Conservation (phyloP, 2,888 invertebrate genomes). For the Netelia virgata region DNA sequence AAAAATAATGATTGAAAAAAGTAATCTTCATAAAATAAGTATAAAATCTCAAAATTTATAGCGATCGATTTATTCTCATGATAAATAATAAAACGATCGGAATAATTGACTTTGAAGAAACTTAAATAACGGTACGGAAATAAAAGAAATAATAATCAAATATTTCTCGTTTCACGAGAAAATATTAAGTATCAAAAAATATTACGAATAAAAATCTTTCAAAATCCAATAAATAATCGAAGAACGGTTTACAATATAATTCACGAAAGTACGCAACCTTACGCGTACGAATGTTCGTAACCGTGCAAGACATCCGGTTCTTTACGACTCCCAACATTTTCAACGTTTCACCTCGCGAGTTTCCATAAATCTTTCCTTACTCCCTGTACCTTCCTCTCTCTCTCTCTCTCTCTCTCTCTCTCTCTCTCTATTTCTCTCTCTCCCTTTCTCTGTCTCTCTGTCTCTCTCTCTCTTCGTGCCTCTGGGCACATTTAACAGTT, state of each 20-base stretch:
- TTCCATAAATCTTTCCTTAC: conserved; percentile 61
- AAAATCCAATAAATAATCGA: too few species aligned
- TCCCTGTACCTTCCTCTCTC: conserved; percentile 3
- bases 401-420: conserved; percentile 11
- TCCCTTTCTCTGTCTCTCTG: conserved; percentile 4
- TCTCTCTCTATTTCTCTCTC: conserved; percentile 3
- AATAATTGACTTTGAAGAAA: background rate
- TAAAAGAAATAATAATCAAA: too few species aligned
- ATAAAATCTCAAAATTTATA: background rate
- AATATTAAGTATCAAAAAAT: too few species aligned
- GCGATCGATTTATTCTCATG: background rate
- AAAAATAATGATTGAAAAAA: background rate
- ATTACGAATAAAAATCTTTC: too few species aligned
- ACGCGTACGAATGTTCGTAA: background rate
- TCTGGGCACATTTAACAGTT: conserved; percentile 2
- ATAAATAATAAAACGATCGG: background rate
- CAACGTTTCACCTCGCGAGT: conserved; percentile 12
- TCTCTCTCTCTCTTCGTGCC: conserved; percentile 15
- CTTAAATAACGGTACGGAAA: too few species aligned
- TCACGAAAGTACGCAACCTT: too few species aligned
- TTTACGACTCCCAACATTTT: conserved; percentile 63
- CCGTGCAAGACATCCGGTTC: conserved; percentile 58
- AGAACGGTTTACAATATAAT: too few species aligned
- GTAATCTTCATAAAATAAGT: background rate
- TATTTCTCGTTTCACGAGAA: too few species aligned